These are phyloP conservation scores for Columba guinea DNA, from an alignment of 2,797 vertebrate genomes.

Conservation along the genomic window DNA sequence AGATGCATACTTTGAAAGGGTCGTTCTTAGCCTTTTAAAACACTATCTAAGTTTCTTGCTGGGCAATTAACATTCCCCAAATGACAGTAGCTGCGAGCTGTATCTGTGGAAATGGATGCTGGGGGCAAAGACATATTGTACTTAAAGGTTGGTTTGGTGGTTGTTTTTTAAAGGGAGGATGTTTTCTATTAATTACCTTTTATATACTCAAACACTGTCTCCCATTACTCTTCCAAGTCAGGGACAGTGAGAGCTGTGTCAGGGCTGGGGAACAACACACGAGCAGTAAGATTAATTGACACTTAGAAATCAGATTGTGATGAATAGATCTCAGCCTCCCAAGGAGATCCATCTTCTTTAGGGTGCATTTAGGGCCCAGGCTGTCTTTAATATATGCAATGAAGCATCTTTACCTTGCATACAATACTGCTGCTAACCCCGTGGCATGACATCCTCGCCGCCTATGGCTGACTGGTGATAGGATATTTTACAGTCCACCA, in stretches of 20 bases:
- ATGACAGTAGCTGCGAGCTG: not conserved
- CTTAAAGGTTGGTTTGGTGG: conserved; percentile 37
- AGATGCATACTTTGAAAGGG: not conserved
- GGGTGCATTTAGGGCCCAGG: conserved; percentile 29
- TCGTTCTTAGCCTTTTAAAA: not conserved
- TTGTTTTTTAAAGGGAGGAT: conserved; percentile 51
- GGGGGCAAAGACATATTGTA: not conserved
- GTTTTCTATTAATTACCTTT: conserved; percentile 71
- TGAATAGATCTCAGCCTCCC: conserved; percentile 39
- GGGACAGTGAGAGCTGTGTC: conserved; percentile 50
- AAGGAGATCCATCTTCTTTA: conserved; percentile 38
- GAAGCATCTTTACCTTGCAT: conserved; percentile 62
- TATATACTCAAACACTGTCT: conserved; percentile 62
- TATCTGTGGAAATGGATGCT: not conserved
- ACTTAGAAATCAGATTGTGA: conserved; percentile 50
- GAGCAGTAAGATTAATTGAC: conserved; percentile 26
- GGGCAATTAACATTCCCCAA: conserved; percentile 53
- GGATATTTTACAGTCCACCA: conserved; percentile 32
- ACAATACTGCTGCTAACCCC: conserved; percentile 38
- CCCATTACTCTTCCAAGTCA: conserved; percentile 61
- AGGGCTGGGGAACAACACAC: not conserved
- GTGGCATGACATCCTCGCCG: not conserved
- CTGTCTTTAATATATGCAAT: conserved; percentile 35
- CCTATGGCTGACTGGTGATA: conserved; percentile 33
- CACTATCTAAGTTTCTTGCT: not conserved